Base-by-base conservation (phyloP, 2,888 invertebrate species). In the Hermaeophaga mercurialis region DNA sequence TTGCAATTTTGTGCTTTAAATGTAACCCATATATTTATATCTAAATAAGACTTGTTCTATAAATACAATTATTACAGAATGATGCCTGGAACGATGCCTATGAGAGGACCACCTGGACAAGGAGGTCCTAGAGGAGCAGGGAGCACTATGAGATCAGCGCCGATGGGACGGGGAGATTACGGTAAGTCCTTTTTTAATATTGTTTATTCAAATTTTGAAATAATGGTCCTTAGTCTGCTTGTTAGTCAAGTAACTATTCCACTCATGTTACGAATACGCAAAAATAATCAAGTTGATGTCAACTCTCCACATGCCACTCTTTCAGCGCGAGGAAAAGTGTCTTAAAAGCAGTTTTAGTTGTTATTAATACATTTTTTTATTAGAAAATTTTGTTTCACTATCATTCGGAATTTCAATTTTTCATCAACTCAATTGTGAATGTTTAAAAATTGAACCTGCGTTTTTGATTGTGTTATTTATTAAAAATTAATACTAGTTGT, bases 101-200 rank as follows among this genome's bases (percentile, higher is more conserved):
- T 85, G 73, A 81, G 86, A 64, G 83, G 85, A 67, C 77, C 76
- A 17, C 76, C 75, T 2, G 76, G 78, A 34, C 70, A 73, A 60
- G 70, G 72, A 36, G 71, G 74, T 26, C 68, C 73, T 7, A 66
- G 74, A 44, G 31, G 31, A 31, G 78, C 80, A 52, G 77, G 80
- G 36, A 77, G 67, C 43, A 80, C 82, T 68, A 82, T 84, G 79
- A 79, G 89, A 77, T 82, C 86, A 74, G 82, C 86, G 74, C 85
- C 87, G 61, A 86, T 91, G 85, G 88, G 91, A 66, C 85, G 91
- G 72, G 91, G 91, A 68, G 93, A 94, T 79, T 94, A 93, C 82
- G 93, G 94, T 93, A 86, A 89, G 92, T 88, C 22, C 7, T 24
- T 38, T 15, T 39, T 19, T 39, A 19, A 3, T 41, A 19, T 17